Base-by-base conservation (phyloP, 2,113 vertebrate species). In the Elachura formosa region DNA sequence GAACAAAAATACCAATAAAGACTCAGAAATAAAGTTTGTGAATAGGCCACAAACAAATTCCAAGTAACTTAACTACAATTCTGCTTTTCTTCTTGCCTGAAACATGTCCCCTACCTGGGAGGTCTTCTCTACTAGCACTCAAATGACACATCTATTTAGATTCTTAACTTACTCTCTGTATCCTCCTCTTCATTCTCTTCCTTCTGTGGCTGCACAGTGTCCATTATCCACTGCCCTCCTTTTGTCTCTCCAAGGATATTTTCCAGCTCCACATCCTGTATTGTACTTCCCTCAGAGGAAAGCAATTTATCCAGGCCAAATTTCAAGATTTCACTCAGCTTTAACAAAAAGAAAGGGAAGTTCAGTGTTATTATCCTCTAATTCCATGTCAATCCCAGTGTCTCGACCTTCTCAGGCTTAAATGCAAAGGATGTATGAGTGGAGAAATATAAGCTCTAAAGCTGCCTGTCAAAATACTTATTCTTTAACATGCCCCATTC, bases 271-370 rank as follows among this genome's bases (percentile, higher is more conserved):
- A 98, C 97, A 17, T 99, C 98, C 92, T 97, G 97, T 43, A 98
- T 9, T 1, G 98, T 98, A 94, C 98, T 99, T 73, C 98, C 98
- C 11, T 99, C 98, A 8, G 98, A 98, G 2, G 98, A 98, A 28
- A 99, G 92, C 49, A 99, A 97, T 84, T 99, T 99, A 96, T 99
- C 98, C 74, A 99, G 97, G 54, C 99, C 99, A 33, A 99, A 99
- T 96, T 99, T 99, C 94, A 99, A 96, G 95, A 99, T 99, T 95
- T 99, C 99, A 59, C 98, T 98, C 34, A 99, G 96, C 98, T 99
- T 95, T 73, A 89, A 91, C 5, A 81, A 68, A 96, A 33, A 94
- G 89, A 95, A 92, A 10, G 41, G 78, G n/a, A 92, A 62, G 36
- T 58, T 77, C 20, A 61, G 20, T 62, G 46, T 68, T 76, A 89